Evolutionary conservation across 2,113 vertebrate genomes (phyloP), one percentile per base, ranked within the genome.

Genomic region (Rhea americana): DNA sequence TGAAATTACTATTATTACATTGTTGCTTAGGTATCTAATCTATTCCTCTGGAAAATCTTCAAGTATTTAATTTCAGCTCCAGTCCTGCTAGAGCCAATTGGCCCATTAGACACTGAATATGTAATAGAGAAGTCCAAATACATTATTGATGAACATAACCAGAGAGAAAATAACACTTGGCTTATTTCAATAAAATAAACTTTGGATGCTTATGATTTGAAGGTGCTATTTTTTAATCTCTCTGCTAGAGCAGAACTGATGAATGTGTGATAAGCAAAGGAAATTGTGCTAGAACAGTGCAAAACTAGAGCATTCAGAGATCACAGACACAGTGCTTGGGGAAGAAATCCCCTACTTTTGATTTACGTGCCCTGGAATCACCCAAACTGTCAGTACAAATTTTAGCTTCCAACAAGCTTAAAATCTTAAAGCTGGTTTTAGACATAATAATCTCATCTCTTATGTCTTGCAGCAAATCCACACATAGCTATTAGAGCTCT

Each of bases 11-110:
- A 45, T 8, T 30, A 39, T 13, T 73, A 32, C 12, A 48, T 80
- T 78, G 59, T 48, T 68, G 4, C 53, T 94, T 63, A 63, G 28
- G 28, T 26, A 51, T 25, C 21, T 75, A 81, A 73, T 53, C 37
- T 13, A 76, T 50, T 82, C 78, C 1, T 85, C 22, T 37, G 13
- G 45, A 91, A 91, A 91, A 2, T 9, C 35, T 82, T 75, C 48
- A 74, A n/a, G 9, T 35, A 79, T 67, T 85, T 81, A 22, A 83
- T 83, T 89, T 84, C 12, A 51, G n/a, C 12, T 77, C 50, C 37
- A 26, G 1, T 65, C 45, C 67, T 66, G 4, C 19, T 41, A 17
- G 22, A 39, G 56, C 25, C 1, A 0, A 3, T 48, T 74, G 10
- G 35, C 58, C 72, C 18, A 48, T 39, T 82, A 73, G 70, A 74